These are phyloP conservation scores for Heliconius aoede DNA, from an alignment of 2,888 invertebrate genomes.

Conservation along the genomic window DNA sequence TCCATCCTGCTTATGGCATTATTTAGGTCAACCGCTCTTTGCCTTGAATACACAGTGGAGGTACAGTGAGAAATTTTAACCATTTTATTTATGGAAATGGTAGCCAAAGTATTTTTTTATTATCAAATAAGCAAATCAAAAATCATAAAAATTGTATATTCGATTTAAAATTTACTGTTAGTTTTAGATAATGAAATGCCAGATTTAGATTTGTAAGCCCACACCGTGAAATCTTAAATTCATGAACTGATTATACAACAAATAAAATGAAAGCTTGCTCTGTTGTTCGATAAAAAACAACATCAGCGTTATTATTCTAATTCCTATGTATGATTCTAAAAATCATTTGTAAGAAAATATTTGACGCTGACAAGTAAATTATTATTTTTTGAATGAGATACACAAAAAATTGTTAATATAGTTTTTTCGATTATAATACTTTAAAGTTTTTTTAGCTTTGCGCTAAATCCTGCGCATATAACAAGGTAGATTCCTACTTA, in stretches of 20 bases:
- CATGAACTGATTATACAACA: conserved; percentile 59
- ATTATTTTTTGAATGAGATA: neutral
- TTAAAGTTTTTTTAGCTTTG: neutral
- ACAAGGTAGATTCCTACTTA: too few relatives aligned
- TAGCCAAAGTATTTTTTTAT: neutral
- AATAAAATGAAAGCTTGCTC: conserved; percentile 29
- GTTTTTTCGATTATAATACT: neutral
- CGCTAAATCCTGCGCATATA: too few relatives aligned
- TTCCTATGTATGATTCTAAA: neutral
- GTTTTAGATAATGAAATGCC: conserved; percentile 20
- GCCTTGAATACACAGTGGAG: too few relatives aligned
- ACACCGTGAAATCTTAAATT: conserved; percentile 76
- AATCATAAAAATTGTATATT: conserved; percentile 4
- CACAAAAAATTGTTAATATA: neutral
- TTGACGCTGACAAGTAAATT: neutral
- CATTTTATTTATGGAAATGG: neutral
- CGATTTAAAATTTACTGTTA: neutral
- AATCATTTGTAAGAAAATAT: conserved; percentile 10
- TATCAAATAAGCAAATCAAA: neutral
- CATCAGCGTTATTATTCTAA: neutral
- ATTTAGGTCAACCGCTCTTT: neutral
- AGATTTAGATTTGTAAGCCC: conserved; percentile 35
- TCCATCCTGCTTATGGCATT: neutral
- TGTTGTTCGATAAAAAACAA: conserved; percentile 13
- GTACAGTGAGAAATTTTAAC: too few relatives aligned